A percentile compares a stretch with the other conserved stretches of the same genome.
phyloP scores from a whole-genome alignment of 1,140 invertebrate genomes.

The Anastatus disparis region DNA sequence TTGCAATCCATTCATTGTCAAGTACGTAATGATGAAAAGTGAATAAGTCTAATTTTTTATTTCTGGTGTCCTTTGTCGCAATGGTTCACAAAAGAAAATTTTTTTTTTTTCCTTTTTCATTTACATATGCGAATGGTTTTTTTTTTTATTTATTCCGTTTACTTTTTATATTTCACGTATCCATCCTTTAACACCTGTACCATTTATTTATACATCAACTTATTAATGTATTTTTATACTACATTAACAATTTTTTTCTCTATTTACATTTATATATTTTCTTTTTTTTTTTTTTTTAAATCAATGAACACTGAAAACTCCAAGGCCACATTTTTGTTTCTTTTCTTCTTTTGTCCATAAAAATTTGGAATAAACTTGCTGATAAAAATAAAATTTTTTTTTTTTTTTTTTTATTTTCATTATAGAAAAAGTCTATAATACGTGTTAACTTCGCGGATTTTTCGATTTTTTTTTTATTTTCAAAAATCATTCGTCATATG shows the following conservation, averaged over 20 bases:
- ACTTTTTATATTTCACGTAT: background rate
- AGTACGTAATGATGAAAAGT: constrained; percentile 39
- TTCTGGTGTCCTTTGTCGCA: constrained; percentile 24
- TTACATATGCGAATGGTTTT: background rate
- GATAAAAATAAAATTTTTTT: constrained; percentile 35
- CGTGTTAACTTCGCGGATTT: no score
- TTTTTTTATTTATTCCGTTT: background rate
- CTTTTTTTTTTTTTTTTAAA: background rate
- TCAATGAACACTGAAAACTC: constrained; percentile 34
- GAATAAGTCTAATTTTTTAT: constrained; percentile 43
- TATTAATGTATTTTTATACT: constrained; percentile 8
- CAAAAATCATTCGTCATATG: background rate
- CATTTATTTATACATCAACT: constrained; percentile 21
- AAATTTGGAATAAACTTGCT: constrained; percentile 22
- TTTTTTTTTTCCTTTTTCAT: background rate
- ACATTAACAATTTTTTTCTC: constrained; percentile 4
- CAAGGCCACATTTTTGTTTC: constrained; percentile 30
- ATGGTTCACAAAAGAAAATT: constrained; percentile 37
- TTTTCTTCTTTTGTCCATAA: constrained; percentile 17
- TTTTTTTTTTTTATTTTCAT: background rate
- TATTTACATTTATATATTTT: constrained; percentile 25
- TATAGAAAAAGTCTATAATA: constrained; percentile 25
- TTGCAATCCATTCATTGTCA: constrained; percentile 35
- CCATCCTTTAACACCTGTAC: background rate
- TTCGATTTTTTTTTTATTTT: no score